Percentiles rank a stretch among this genome's conserved stretches.
Evolutionary conservation across 2,888 invertebrate genomes (phyloP).

Genomic region (Esperia sulphurella): DNA sequence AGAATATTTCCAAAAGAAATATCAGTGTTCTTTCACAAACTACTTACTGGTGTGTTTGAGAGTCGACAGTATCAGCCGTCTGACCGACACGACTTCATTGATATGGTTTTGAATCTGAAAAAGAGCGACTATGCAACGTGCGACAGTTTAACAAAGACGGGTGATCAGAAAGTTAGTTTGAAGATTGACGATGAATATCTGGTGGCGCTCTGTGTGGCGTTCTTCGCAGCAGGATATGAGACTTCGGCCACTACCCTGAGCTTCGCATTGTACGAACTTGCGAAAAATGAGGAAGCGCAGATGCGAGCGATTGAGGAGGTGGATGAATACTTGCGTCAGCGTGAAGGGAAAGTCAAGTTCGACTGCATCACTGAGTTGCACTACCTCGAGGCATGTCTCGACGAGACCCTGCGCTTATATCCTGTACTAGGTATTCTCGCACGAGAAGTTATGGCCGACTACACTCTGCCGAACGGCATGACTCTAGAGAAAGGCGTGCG

Average conservation of each 20-base stretch:
- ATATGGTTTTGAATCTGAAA: constrained; percentile 18
- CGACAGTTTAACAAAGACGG: constrained; percentile 25
- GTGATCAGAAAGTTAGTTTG: constrained; percentile 17
- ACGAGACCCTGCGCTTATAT: constrained; percentile 45
- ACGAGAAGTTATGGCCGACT: constrained; percentile 42
- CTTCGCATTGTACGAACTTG: constrained; percentile 40
- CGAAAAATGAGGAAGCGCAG: constrained; percentile 36
- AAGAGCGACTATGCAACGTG: constrained; percentile 26
- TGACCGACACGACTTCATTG: constrained; percentile 23
- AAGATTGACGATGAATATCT: constrained; percentile 60
- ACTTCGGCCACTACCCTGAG: constrained; percentile 40
- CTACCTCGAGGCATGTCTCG: constrained; percentile 41
- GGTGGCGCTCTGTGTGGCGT: constrained; percentile 73
- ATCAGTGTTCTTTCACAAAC: constrained; percentile 21
- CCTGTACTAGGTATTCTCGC: constrained; percentile 40
- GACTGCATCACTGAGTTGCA: constrained; percentile 44
- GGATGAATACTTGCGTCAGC: constrained; percentile 27
- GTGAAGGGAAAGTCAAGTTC: constrained; percentile 21
- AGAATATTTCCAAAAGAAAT: constrained; percentile 24
- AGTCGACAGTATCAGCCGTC: constrained; percentile 16
- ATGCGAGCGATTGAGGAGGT: constrained; percentile 34
- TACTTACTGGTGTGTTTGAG: constrained; percentile 17
- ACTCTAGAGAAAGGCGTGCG: constrained; percentile 33
- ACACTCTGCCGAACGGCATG: constrained; percentile 36
- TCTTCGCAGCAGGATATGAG: constrained; percentile 57